Evolutionary conservation across 1,140 invertebrate genomes (phyloP).

Genomic region (Stegodyphus mimosarum): DNA sequence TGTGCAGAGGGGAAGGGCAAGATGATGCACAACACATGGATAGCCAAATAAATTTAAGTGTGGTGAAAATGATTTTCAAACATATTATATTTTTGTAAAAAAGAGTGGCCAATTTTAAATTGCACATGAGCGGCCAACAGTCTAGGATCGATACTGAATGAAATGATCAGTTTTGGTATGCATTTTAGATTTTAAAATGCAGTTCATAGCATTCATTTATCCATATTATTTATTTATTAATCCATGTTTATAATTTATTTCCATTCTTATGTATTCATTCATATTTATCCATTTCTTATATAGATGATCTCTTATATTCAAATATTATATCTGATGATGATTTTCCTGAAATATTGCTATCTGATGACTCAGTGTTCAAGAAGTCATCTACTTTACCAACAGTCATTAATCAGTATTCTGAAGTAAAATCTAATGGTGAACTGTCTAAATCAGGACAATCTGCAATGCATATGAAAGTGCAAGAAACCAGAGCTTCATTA

Average conservation of each 20-base stretch:
- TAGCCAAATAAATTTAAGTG: too few species aligned
- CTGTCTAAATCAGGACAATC: slow-evolving; percentile 4
- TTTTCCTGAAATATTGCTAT: slow-evolving; percentile 53
- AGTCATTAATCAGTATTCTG: background rate
- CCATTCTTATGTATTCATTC: too few species aligned
- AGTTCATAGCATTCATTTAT: background rate
- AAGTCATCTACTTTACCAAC: slow-evolving; percentile 17
- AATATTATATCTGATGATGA: slow-evolving; percentile 51
- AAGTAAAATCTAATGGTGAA: slow-evolving; percentile 18
- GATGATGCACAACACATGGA: too few species aligned
- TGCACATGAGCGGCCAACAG: too few species aligned
- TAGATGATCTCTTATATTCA: slow-evolving; percentile 54
- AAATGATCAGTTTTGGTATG: too few species aligned
- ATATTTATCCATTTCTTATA: background rate
- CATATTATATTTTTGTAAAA: too few species aligned
- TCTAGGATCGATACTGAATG: too few species aligned
- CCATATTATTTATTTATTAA: background rate
- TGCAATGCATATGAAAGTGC: background rate
- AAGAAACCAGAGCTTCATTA: slow-evolving; percentile 28
- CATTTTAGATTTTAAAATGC: background rate
- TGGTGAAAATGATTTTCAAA: too few species aligned
- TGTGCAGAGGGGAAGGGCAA: too few species aligned
- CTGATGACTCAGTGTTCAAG: slow-evolving; percentile 45
- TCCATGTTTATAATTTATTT: background rate
- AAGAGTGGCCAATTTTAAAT: too few species aligned